Conservation (phyloP, 2,113 vertebrate species). For the Ceuthmochares aereus region DNA sequence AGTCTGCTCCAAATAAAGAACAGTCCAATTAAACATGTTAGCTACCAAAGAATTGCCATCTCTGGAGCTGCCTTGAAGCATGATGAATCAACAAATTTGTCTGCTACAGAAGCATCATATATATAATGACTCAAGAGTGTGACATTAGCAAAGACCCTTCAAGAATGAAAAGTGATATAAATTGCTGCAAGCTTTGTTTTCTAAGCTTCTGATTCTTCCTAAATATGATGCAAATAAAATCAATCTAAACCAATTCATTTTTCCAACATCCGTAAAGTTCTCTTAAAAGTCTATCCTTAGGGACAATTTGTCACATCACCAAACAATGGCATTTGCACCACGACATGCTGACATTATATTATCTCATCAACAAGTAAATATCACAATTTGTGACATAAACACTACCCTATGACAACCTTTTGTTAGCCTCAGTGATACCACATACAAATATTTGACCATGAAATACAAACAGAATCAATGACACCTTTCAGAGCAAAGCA, state of each 20-base stretch:
- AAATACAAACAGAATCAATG: not conserved
- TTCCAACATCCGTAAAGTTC: not conserved
- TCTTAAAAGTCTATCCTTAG: not conserved
- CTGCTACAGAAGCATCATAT: not conserved
- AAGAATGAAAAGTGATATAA: slow-evolving; percentile 28
- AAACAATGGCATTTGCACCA: slow-evolving; percentile 21
- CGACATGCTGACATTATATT: not conserved
- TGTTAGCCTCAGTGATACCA: not conserved
- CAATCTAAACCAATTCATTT: slow-evolving; percentile 2
- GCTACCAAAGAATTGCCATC: not conserved
- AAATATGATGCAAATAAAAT: slow-evolving; percentile 1
- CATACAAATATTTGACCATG: not conserved
- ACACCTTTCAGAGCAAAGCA: not conserved
- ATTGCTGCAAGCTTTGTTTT: slow-evolving; percentile 22
- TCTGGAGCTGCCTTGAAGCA: slow-evolving; percentile 1
- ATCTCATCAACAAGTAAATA: not conserved
- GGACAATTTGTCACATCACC: slow-evolving; percentile 12
- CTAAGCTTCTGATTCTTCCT: not conserved
- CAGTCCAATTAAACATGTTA: not conserved
- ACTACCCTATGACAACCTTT: not conserved
- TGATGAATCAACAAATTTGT: not conserved
- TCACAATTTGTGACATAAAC: slow-evolving; percentile 15
- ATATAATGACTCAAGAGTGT: not conserved
- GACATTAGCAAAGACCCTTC: slow-evolving; percentile 31
- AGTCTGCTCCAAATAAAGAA: not conserved